phyloP scores from a whole-genome alignment of 1,140 invertebrate genomes.

The Watersipora subatra region DNA sequence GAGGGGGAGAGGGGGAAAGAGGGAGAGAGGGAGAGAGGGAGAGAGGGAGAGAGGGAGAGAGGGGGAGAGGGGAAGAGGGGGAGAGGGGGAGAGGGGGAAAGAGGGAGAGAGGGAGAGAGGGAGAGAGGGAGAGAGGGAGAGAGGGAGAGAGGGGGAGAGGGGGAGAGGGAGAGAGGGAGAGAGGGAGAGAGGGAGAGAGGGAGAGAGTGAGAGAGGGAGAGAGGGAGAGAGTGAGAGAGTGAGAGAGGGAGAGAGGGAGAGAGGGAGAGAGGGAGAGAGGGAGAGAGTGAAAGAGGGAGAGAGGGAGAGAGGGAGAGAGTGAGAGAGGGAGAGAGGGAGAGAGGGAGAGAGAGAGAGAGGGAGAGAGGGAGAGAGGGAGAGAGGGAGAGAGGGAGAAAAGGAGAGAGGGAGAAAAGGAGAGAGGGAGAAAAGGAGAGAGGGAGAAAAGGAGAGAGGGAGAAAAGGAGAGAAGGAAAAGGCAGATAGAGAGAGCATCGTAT shows the following conservation, averaged over 20 bases:
- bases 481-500: no score
- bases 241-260: no score
- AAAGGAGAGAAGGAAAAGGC: conserved; percentile 1
- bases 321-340: no score
- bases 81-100: conserved; percentile 1
- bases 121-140: conserved; percentile 1
- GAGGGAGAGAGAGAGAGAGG: conserved; percentile 1
- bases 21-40: conserved; percentile 1
- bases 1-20: conserved; percentile 1
- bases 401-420: conserved; percentile 1
- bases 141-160: conserved; percentile 1
- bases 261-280: no score
- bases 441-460: conserved; percentile 1
- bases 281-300: no score
- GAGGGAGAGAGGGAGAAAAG: conserved; percentile 1
- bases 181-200: conserved; percentile 1
- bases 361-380: conserved; percentile 1
- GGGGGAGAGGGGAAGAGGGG: neutral
- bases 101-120: conserved; percentile 1
- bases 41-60: neutral
- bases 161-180: conserved; percentile 1
- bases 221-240: no score
- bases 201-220: no score
- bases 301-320: no score
- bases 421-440: conserved; percentile 1